These are phyloP conservation scores for Cyphomyrus plagiostoma DNA, from an alignment of 2,113 vertebrate genomes.

Conservation along the genomic window DNA sequence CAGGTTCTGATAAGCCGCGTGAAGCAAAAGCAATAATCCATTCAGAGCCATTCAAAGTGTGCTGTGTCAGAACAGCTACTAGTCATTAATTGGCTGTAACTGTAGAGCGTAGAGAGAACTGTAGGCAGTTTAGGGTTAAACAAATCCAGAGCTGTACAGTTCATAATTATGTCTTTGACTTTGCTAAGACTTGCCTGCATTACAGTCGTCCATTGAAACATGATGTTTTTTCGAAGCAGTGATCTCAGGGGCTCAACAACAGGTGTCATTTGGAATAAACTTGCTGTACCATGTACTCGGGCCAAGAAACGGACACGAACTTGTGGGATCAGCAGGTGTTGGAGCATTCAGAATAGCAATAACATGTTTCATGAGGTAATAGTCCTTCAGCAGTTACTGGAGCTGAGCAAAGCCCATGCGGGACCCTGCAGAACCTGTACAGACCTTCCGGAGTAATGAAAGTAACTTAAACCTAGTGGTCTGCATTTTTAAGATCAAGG, in stretches of 20 bases:
- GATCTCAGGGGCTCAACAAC: constrained; percentile 20
- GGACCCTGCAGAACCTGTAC: not conserved
- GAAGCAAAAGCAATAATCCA: constrained; percentile 20
- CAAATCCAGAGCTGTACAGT: not conserved
- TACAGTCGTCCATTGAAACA: constrained; percentile 10
- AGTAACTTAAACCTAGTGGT: not conserved
- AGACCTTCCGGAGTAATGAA: not conserved
- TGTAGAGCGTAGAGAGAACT: constrained; percentile 17
- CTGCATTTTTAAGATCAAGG: not conserved
- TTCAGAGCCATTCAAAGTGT: not conserved
- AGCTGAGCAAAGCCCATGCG: not conserved
- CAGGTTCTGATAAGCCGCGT: constrained; percentile 6
- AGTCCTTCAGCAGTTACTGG: constrained; percentile 13
- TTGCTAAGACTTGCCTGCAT: constrained; percentile 16
- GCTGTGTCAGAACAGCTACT: constrained; percentile 26
- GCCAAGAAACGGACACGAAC: not conserved
- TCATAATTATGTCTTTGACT: not conserved
- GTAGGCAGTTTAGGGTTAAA: not conserved
- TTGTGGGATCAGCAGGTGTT: constrained; percentile 17
- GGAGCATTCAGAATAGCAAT: constrained; percentile 24
- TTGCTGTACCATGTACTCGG: constrained; percentile 28
- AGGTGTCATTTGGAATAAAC: constrained; percentile 27
- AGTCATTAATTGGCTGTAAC: constrained; percentile 26
- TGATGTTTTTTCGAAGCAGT: constrained; percentile 20
- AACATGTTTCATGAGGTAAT: constrained; percentile 12